Percentiles rank a stretch among this genome's conserved stretches.
These are phyloP conservation scores for Isaurus tuberculatus DNA, from an alignment of 92 coral and sea anemone species.

Conservation along the genomic window DNA sequence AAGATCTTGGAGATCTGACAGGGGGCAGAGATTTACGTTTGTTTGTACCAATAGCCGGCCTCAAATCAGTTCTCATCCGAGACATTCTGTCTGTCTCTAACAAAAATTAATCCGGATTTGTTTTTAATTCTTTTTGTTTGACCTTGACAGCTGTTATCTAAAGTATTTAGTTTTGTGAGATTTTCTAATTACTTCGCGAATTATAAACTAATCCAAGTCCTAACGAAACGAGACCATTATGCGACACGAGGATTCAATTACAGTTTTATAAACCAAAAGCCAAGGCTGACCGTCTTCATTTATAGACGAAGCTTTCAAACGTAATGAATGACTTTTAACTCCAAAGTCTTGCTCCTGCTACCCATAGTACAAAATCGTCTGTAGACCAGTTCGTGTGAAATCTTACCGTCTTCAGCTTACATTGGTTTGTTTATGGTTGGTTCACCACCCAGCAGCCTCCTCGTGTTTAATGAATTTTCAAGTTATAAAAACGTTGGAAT, in stretches of 20 bases:
- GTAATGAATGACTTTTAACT: too few relatives aligned
- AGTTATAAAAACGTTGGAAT: too few relatives aligned
- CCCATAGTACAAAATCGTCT: too few relatives aligned
- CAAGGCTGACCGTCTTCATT: too few relatives aligned
- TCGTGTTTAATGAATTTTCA: too few relatives aligned
- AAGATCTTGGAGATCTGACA: conserved; percentile 16
- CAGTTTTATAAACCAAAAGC: too few relatives aligned
- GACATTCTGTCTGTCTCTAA: conserved; percentile 27
- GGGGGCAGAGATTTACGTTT: conserved; percentile 38
- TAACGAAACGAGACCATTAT: not conserved
- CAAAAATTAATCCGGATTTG: not conserved
- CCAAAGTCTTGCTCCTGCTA: too few relatives aligned
- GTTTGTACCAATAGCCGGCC: conserved; percentile 31
- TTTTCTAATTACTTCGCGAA: not conserved
- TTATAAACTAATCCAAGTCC: not conserved
- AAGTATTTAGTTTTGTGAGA: not conserved
- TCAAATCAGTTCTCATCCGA: conserved; percentile 32
- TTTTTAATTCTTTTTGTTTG: not conserved
- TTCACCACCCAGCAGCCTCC: too few relatives aligned
- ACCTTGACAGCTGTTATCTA: not conserved
- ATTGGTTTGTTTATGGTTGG: too few relatives aligned
- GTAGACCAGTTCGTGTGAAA: too few relatives aligned
- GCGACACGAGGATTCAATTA: not conserved
- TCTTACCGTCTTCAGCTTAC: too few relatives aligned
- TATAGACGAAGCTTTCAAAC: too few relatives aligned